Base-by-base conservation (phyloP, 2,113 vertebrate genomes). In the Leptobrachium ailaonicum region DNA sequence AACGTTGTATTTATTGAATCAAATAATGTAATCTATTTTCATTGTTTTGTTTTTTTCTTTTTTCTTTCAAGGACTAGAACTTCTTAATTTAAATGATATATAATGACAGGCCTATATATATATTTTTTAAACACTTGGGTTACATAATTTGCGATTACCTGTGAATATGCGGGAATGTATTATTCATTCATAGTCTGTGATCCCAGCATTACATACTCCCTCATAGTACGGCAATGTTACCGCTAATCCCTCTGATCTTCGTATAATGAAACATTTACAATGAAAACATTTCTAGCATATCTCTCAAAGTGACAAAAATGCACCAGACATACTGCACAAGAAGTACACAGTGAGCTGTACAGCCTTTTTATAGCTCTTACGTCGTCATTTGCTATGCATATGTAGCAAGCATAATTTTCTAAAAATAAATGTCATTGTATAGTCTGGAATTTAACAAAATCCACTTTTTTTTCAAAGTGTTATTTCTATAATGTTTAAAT, bases 261-360 rank as follows among this genome's bases (percentile, higher is more conserved):
- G 73, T 82, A 62, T 75, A 42, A 58, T 20, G 4, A 77, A 41
- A 0, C 13, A 11, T 54, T 4, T 50, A 45, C 75, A 84, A 82
- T 40, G 0, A 84, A 45, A 79, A 3, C 68, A 76, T 67, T 4
- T 71, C 42, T 79, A 66, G 74, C 75, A 77, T 2, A 42, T 32
- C 69, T 81, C 60, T 54, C 77, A 66, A 3, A 80, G 13, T 75
- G 20, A 70, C 47, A 71, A 4, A 1, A 1, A 64, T 66, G 76
- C 10, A 72, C 44, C 58, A 71, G 10, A 43, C 68, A 10, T 63
- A 82, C 78, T 84, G 72, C 11, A 12, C 2, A 75, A 44, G 1
- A 75, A 13, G 44, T 64, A 81, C 83, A 72, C 2, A 56, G 47
- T 72, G 5, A 73, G 66, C 20, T 32, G 20, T 32, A 32, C 84